Percentiles rank a stretch among this genome's conserved stretches.
phyloP scores from a whole-genome alignment of 30 jellyfish, hydroid and myxozoan species.

The Aurelia sp. region DNA sequence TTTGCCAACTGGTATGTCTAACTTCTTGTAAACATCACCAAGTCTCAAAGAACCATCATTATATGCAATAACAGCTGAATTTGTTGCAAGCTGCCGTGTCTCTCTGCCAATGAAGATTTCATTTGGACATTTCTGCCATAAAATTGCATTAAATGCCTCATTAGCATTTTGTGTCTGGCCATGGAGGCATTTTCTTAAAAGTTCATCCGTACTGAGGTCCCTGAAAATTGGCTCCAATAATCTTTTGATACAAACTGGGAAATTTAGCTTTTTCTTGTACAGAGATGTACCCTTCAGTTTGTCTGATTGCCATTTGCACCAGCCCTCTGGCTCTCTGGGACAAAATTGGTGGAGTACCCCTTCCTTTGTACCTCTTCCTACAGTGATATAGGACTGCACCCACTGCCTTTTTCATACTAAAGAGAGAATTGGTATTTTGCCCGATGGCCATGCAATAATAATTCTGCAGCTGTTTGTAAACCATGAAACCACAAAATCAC shows the following conservation, averaged over 20 bases:
- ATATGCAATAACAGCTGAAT: neutral
- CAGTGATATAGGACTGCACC: too few species aligned
- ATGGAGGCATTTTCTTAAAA: neutral
- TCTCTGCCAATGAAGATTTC: neutral
- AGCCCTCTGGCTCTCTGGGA: neutral
- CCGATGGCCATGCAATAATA: too few species aligned
- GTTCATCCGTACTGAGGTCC: neutral
- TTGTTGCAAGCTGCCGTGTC: too few species aligned
- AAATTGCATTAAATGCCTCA: neutral
- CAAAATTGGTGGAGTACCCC: too few species aligned
- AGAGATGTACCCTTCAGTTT: too few species aligned
- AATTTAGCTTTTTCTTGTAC: neutral
- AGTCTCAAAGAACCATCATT: neutral
- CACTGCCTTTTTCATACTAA: too few species aligned
- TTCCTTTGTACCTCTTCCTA: too few species aligned
- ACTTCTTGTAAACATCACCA: neutral
- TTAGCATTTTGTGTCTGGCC: neutral
- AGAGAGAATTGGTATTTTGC: too few species aligned
- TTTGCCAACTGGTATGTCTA: neutral
- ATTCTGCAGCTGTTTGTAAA: too few species aligned
- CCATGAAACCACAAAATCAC: too few species aligned
- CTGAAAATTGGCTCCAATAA: neutral
- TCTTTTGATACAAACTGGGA: neutral
- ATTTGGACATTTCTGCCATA: neutral
- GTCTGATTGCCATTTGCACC: neutral